A percentile compares a stretch with the other conserved stretches of the same genome.
Evolutionary conservation across 1,140 invertebrate species (phyloP).

Genomic region (Cydia pomonella): DNA sequence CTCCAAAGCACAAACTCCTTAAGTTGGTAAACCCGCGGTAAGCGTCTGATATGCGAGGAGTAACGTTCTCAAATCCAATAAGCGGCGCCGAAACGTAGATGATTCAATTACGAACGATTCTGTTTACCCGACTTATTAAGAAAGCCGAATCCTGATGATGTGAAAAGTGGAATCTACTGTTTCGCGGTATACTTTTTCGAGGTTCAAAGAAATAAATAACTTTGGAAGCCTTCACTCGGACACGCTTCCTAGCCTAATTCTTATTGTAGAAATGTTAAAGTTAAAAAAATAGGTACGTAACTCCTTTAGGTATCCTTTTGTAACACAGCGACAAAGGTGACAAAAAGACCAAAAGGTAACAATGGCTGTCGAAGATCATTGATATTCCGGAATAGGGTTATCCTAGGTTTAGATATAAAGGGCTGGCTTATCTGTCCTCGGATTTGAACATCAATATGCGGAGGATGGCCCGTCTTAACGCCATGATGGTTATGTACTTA

Average conservation of each 20-base stretch:
- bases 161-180: too few relatives aligned
- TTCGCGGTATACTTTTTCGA: too few relatives aligned
- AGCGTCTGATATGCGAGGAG: conserved; percentile 14
- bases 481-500: too few relatives aligned
- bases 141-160: not conserved
- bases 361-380: not conserved
- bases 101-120: not conserved
- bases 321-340: not conserved
- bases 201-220: too few relatives aligned
- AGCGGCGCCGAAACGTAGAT: not conserved
- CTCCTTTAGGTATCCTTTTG: too few relatives aligned
- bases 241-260: too few relatives aligned
- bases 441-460: conserved; percentile 14
- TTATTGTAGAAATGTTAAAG: too few relatives aligned
- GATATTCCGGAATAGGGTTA: conserved; percentile 8
- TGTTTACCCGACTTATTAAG: conserved; percentile 9
- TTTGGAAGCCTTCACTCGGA: too few relatives aligned
- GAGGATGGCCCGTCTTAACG: not conserved
- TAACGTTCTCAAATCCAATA: conserved; percentile 18
- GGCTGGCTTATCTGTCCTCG: not conserved
- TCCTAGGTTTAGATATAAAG: not conserved
- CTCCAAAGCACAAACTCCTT: not conserved
- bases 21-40: not conserved
- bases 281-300: too few relatives aligned
- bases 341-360: not conserved